Evolutionary conservation across 2,888 invertebrate genomes (phyloP).

Genomic region (Drosophila fungiperda): DNA sequence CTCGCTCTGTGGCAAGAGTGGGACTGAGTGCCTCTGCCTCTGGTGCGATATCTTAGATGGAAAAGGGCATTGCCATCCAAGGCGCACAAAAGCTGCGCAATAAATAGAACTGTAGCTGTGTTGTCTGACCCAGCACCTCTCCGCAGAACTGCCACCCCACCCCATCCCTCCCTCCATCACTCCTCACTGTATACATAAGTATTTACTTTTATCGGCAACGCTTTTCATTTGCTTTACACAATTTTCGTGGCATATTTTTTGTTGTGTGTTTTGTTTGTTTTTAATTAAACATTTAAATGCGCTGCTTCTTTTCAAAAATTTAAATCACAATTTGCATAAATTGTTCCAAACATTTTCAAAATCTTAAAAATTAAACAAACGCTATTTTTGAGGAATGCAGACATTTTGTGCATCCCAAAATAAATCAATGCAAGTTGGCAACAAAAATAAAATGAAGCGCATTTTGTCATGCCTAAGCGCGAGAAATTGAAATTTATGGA

Average conservation of each 20-base stretch:
- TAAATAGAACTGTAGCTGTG: slow-evolving; percentile 69
- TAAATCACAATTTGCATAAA: slow-evolving; percentile 68
- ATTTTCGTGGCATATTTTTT: slow-evolving; percentile 57
- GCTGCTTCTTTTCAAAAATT: slow-evolving; percentile 35
- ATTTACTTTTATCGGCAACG: slow-evolving; percentile 54
- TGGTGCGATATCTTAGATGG: slow-evolving; percentile 80
- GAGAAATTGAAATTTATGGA: slow-evolving; percentile 67
- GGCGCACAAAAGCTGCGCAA: slow-evolving; percentile 78
- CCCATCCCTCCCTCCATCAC: not conserved
- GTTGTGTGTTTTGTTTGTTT: slow-evolving; percentile 47
- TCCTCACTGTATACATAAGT: slow-evolving; percentile 41
- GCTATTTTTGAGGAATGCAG: slow-evolving; percentile 55
- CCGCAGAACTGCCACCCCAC: not conserved
- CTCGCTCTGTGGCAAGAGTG: slow-evolving; percentile 1
- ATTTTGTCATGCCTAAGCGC: slow-evolving; percentile 70
- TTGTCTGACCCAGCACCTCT: slow-evolving; percentile 55
- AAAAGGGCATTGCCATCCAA: slow-evolving; percentile 83
- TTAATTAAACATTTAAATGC: slow-evolving; percentile 78
- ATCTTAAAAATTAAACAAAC: slow-evolving; percentile 13
- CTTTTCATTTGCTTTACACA: slow-evolving; percentile 55
- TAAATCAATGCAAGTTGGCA: slow-evolving; percentile 59
- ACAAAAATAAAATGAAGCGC: slow-evolving; percentile 38
- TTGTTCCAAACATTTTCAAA: slow-evolving; percentile 43
- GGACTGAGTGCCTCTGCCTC: slow-evolving; percentile 45
- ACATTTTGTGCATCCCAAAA: slow-evolving; percentile 48